Evolutionary conservation across 2,797 vertebrate genomes (phyloP), one percentile per base, ranked within the genome.

Genomic region (Furcifer pardalis): DNA sequence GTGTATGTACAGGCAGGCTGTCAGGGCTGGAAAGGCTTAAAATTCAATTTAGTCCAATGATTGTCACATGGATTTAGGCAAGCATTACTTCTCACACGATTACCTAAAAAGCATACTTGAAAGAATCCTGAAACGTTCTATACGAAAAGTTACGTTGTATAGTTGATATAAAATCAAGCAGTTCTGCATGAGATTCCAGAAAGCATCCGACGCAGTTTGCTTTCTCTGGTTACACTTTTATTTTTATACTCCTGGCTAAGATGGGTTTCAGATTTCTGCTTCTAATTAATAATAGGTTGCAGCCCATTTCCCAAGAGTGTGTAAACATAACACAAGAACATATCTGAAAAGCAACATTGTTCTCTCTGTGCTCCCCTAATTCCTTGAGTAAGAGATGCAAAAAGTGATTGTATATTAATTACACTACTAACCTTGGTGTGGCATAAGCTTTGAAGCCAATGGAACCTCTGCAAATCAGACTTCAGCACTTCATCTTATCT

Each of bases 181-280:
- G 27, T 76, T 63, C 76, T 27, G 13, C 13, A 69, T 25, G 19
- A 60, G n/a, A 35, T 69, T 69, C 32, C 12, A 19, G 42, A 52
- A 76, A 56, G n/a, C 30, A 9, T 62, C 25, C 19, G 25, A 21
- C n/a, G 25, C 10, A 44, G 1, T 79, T 30, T 73, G 42, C 37
- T 23, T 71, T 15, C n/a, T 80, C 35, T 75, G 76, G 40, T 0
- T n/a, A 7, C 17, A 35, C n/a, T 62, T 76, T 77, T 19, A 12
- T 44, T 76, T 66, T 62, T 81, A n/a, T 46, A 76, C n/a, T 68
- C 23, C 9, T 66, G 35, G 60, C 9, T 56, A n/a, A 7, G 3
- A 21, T 46, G n/a, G n/a, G 60, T 21, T 15, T 85, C 79, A 69
- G 8, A 81, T 77, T 76, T 85, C 63, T n/a, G 25, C 44, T 69